Evolutionary conservation across 2,113 vertebrate genomes (phyloP).

Genomic region (Scophthalmus maximus): DNA sequence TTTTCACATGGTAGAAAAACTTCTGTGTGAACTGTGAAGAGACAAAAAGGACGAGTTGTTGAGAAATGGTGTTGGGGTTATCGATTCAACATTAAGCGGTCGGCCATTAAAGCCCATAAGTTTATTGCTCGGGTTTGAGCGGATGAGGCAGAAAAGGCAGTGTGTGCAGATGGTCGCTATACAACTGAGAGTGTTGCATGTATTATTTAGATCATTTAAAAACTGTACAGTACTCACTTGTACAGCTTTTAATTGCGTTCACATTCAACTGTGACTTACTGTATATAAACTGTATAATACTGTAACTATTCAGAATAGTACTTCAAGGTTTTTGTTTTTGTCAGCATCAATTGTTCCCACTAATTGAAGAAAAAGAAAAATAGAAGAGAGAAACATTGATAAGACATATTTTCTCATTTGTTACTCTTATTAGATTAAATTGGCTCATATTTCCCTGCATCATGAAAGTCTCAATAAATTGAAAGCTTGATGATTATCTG

Average conservation of each 20-base stretch:
- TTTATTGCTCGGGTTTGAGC: conserved; percentile 2
- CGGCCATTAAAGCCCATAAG: neutral
- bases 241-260: conserved; percentile 6
- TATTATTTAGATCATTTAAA: neutral
- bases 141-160: neutral
- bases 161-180: neutral
- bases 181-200: neutral
- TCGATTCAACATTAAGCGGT: neutral
- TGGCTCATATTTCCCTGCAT: neutral
- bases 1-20: neutral
- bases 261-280: no score
- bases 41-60: conserved; percentile 1
- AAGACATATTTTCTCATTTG: no score
- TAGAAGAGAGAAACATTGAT: no score
- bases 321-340: no score
- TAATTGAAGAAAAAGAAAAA: no score
- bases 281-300: no score
- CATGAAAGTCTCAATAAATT: no score
- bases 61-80: neutral
- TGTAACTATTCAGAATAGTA: no score
- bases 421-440: no score
- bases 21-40: neutral
- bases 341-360: no score
- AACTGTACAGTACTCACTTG: neutral
- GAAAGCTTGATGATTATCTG: no score